Base-by-base conservation (phyloP, 2,888 invertebrate genomes). In the Philopedon plagiatum region DNA sequence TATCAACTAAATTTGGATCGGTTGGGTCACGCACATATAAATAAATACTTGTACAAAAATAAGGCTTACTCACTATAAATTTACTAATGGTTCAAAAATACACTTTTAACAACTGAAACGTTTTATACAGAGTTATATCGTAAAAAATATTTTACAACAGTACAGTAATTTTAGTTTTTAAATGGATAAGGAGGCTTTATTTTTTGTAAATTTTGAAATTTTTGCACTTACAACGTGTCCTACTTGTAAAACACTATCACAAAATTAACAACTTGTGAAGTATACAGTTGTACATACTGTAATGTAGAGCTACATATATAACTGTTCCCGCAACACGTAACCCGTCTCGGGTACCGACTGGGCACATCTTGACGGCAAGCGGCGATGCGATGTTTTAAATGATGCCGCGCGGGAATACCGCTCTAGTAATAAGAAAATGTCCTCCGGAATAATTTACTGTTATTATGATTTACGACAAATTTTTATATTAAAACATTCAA, bases 31-130 rank as follows among this genome's bases (percentile, higher is more conserved):
- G 69, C 70, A 77, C 76, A 75, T 74, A 71, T 76, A 75, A 79
- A 78, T 78, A 78, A 78, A 78, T 79, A 79, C 75, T 78, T 78
- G 76, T 79, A 79, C 77, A 79, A 79, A 79, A 79, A 79, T 78
- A 78, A 78, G 74, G 44, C 76, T 77, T 77, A 78, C 67, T 54
- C 39, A 62, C 71, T 76, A 75, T 60, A 44, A 64, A 29, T 29
- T 5, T 51, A 4, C 9, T 73, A 75, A 57, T 37, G 19, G 61
- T 44, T 37, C 65, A 73, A 66, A 64, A 73, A 74, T 44, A 9
- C 18, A 56, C 19, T 18, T 15, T 1, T 4, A 56, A 32, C 49
- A 51, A 51, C 51, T 29, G n/a, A 49, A 23, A 49, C 23, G 21
- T 21, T 23, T 23, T 23, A n/a, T 51, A 51, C 51, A 60, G 41